A percentile compares a stretch with the other conserved stretches of the same genome.
These are phyloP conservation scores for Echinops telfairi DNA, from an alignment of 2,113 vertebrate species.

Conservation along the genomic window DNA sequence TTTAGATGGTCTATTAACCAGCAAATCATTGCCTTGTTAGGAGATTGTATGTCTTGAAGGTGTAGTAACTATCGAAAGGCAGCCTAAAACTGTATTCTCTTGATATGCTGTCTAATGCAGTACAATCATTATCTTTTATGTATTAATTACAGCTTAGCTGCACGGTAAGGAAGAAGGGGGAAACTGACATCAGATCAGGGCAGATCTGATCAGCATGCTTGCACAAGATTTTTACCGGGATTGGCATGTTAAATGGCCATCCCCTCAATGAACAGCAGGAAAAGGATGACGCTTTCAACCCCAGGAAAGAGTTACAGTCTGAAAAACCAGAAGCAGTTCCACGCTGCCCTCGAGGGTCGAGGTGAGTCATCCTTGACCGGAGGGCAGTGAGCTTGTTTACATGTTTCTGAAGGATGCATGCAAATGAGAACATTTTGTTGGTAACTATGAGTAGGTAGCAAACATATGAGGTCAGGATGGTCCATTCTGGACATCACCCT, in stretches of 20 bases:
- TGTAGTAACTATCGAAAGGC: slow-evolving; percentile 77
- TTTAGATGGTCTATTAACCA: slow-evolving; percentile 76
- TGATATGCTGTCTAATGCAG: slow-evolving; percentile 83
- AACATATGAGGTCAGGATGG: neutral
- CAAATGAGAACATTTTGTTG: neutral
- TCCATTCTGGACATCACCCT: neutral
- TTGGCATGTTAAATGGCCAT: slow-evolving; percentile 71
- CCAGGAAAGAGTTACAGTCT: too few relatives aligned
- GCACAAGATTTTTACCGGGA: slow-evolving; percentile 75
- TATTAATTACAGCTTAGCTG: slow-evolving; percentile 88
- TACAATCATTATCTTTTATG: slow-evolving; percentile 86
- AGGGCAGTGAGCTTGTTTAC: too few relatives aligned
- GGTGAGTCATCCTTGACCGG: too few relatives aligned
- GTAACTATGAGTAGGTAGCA: neutral
- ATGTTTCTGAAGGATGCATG: neutral
- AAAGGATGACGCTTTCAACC: too few relatives aligned
- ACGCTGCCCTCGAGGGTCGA: too few relatives aligned
- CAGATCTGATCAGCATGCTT: slow-evolving; percentile 86
- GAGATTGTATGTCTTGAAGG: slow-evolving; percentile 78
- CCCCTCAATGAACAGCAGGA: neutral
- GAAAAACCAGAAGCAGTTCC: too few relatives aligned
- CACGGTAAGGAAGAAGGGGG: slow-evolving; percentile 84
- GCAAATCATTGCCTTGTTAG: slow-evolving; percentile 74
- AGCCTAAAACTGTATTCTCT: slow-evolving; percentile 78
- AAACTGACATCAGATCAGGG: slow-evolving; percentile 85